phyloP scores from a whole-genome alignment of 2,113 vertebrate genomes.

The Passerina amoena region DNA sequence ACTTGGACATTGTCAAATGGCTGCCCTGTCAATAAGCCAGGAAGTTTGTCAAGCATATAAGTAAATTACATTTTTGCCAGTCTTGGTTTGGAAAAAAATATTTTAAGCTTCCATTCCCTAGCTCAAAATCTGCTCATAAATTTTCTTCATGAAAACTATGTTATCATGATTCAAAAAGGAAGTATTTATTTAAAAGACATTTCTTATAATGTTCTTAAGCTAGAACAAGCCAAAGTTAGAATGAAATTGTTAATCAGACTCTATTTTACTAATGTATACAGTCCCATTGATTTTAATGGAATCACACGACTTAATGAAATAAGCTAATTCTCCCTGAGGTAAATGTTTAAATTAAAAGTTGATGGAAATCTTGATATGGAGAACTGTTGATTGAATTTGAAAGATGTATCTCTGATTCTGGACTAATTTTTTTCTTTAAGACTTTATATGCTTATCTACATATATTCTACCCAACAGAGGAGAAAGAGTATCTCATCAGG shows the following conservation, averaged over 20 bases:
- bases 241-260: background rate
- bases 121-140: background rate
- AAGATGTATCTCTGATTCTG: background rate
- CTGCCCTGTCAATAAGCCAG: background rate
- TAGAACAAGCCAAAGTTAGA: background rate
- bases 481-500: background rate
- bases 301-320: background rate
- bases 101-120: background rate
- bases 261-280: background rate
- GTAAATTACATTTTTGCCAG: background rate
- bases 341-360: constrained; percentile 2
- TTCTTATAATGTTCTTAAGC: background rate
- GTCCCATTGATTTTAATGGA: background rate
- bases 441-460: background rate
- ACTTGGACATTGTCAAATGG: background rate
- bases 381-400: background rate
- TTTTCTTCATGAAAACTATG: background rate
- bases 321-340: background rate
- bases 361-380: background rate
- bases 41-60: background rate
- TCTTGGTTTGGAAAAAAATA: background rate
- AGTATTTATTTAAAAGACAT: background rate
- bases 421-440: background rate
- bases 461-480: background rate
- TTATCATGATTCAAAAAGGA: background rate